These are phyloP conservation scores for Pomatorhinus ruficollis DNA, from an alignment of 2,113 vertebrate genomes.

Conservation along the genomic window DNA sequence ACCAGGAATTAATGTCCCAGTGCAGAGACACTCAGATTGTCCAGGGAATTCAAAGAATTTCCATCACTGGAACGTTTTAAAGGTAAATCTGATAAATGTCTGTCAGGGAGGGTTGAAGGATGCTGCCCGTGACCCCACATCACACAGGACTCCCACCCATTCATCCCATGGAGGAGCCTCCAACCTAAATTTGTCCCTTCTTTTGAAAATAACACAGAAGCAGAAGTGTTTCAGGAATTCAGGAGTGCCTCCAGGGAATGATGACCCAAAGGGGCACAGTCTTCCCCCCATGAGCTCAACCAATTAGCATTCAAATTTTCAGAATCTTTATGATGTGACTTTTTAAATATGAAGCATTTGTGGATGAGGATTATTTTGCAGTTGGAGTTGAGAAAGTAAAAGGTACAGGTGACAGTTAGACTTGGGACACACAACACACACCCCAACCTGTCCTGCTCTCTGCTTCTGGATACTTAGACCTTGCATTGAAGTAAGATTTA, in stretches of 20 bases:
- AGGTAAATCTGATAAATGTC: background rate
- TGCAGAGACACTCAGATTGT: background rate
- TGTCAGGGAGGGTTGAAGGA: background rate
- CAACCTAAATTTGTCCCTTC: background rate
- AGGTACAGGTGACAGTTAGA: accelerated
- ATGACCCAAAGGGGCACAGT: background rate
- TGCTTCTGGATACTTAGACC: background rate
- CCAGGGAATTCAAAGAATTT: background rate
- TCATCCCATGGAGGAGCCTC: accelerated
- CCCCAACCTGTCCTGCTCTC: background rate
- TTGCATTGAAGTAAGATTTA: accelerated
- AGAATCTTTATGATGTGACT: background rate
- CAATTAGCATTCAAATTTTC: background rate
- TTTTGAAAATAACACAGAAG: background rate
- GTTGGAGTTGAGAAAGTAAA: background rate
- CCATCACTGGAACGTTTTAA: background rate
- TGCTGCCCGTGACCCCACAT: background rate
- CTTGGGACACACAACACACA: accelerated
- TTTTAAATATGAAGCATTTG: background rate
- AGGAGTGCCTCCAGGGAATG: background rate
- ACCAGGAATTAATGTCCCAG: background rate
- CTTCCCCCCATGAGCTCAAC: background rate
- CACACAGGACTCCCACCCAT: background rate
- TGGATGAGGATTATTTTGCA: background rate
- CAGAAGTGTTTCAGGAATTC: background rate